phyloP scores from a whole-genome alignment of 2,888 invertebrate species.

The Pseudococcus viburni region DNA sequence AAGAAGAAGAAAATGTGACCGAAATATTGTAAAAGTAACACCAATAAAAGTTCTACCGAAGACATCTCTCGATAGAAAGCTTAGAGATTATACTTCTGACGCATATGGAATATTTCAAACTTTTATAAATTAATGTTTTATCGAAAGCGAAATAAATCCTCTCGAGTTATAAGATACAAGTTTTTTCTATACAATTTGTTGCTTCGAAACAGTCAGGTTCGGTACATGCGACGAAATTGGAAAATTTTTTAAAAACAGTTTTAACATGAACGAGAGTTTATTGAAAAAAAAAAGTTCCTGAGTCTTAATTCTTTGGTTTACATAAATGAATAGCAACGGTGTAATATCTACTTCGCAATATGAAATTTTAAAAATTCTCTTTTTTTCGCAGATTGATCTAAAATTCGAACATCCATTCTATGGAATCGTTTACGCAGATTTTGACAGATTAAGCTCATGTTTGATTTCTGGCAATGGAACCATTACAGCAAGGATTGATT shows the following conservation, averaged over 20 bases:
- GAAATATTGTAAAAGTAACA: slow-evolving; percentile 5
- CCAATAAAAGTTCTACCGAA: not conserved
- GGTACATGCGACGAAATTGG: not conserved
- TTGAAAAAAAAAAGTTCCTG: not conserved
- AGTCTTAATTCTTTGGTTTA: not conserved
- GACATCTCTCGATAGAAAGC: slow-evolving; percentile 18
- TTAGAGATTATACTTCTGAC: slow-evolving; percentile 6
- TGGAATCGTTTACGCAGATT: slow-evolving; percentile 92
- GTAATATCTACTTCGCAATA: no score
- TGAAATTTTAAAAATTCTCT: not conserved
- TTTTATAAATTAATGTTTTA: slow-evolving; percentile 39
- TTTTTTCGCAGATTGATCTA: slow-evolving; percentile 79
- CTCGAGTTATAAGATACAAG: not conserved
- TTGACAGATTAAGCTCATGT: slow-evolving; percentile 91
- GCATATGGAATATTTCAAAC: slow-evolving; percentile 37
- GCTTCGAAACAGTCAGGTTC: not conserved
- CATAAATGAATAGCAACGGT: not conserved
- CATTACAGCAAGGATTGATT: slow-evolving; percentile 83
- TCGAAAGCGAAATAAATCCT: slow-evolving; percentile 10
- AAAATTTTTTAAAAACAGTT: not conserved
- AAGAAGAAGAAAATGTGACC: not conserved
- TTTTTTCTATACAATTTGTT: not conserved
- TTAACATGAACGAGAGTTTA: not conserved
- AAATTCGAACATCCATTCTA: slow-evolving; percentile 93
- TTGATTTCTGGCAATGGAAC: slow-evolving; percentile 88